phyloP scores from a whole-genome alignment of 2,888 invertebrate species.

The Clitarchus hookeri region DNA sequence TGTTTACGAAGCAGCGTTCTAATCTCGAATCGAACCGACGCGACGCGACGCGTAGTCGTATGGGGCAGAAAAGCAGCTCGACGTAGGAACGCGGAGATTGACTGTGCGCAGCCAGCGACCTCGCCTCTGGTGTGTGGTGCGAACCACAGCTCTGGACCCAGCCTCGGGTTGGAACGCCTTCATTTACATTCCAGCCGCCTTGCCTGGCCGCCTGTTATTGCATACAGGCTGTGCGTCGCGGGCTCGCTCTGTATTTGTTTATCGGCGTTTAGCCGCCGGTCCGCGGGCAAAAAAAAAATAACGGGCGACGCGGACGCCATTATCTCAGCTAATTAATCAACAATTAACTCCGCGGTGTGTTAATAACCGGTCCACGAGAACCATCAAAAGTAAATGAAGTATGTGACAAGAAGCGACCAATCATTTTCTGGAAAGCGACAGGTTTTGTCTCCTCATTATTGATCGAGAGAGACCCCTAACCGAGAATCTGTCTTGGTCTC shows the following conservation, averaged over 20 bases:
- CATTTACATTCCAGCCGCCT: background rate
- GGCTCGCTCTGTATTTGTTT: background rate
- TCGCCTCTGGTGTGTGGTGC: too few species aligned
- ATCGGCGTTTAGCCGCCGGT: background rate
- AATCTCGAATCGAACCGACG: too few species aligned
- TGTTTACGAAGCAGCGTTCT: too few species aligned
- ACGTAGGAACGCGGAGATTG: too few species aligned
- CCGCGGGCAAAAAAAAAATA: too few species aligned
- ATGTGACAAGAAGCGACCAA: constrained; percentile 10
- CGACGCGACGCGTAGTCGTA: too few species aligned
- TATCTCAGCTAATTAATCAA: constrained; percentile 25
- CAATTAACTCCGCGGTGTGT: constrained; percentile 16
- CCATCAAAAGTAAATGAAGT: constrained; percentile 15
- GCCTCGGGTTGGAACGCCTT: background rate
- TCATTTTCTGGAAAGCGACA: constrained; percentile 23
- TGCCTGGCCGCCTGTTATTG: background rate
- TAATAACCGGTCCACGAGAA: constrained; percentile 19
- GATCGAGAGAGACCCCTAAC: background rate
- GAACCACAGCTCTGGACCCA: too few species aligned
- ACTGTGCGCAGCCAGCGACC: too few species aligned
- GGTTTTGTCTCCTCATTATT: constrained; percentile 21
- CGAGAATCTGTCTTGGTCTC: background rate
- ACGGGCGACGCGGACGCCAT: background rate
- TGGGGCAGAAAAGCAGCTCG: too few species aligned
- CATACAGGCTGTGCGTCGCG: background rate